Conservation (phyloP, 2,888 invertebrate genomes). For the Marasmarcha lunaedactyla region DNA sequence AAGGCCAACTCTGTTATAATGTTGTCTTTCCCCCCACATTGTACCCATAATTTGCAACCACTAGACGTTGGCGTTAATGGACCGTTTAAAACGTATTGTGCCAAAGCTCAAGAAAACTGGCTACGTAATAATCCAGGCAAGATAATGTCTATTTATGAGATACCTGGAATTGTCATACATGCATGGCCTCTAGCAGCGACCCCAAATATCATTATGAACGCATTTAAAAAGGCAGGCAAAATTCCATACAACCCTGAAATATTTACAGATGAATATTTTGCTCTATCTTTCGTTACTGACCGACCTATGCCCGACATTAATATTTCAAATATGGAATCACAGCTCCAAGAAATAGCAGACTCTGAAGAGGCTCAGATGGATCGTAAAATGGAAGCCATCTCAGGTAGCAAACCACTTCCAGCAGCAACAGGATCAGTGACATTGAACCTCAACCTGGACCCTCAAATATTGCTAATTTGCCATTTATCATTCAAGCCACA, state of each 20-base stretch:
- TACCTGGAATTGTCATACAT: conserved; percentile 18
- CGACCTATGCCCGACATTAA: conserved; percentile 2
- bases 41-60: conserved; percentile 15
- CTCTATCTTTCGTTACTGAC: conserved; percentile 6
- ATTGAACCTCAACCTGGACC: not conserved
- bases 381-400: not conserved
- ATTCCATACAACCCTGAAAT: conserved; percentile 5
- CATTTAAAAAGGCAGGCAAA: conserved; percentile 5
- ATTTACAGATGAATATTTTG: conserved; percentile 7
- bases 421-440: not conserved
- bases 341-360: conserved; percentile 2
- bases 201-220: not conserved
- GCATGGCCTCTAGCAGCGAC: conserved; percentile 13
- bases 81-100: conserved; percentile 16
- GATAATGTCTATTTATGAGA: conserved; percentile 16
- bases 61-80: conserved; percentile 17
- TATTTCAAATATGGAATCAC: not conserved
- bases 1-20: conserved; percentile 12
- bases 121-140: conserved; percentile 13
- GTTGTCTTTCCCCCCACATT: conserved; percentile 5
- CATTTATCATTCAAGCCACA: not conserved
- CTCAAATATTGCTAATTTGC: not conserved
- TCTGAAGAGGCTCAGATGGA: too few relatives aligned
- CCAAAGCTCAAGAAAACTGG: conserved; percentile 17
- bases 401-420: not conserved